Percentiles rank a stretch among this genome's conserved stretches.
phyloP scores from a whole-genome alignment of 2,113 vertebrate species.

The Nannospalax galili region DNA sequence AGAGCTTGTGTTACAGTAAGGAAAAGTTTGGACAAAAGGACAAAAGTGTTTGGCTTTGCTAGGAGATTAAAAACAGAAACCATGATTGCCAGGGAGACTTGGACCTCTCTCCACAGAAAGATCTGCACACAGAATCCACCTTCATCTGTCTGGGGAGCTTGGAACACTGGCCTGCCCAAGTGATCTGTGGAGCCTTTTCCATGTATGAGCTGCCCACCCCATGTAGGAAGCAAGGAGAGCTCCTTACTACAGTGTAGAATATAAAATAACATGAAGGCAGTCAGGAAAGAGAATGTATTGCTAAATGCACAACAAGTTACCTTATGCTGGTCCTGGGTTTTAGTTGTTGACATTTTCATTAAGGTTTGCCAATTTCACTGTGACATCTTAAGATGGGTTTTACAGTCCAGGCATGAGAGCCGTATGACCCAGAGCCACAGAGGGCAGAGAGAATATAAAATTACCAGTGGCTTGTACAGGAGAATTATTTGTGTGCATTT shows the following conservation, averaged over 20 bases:
- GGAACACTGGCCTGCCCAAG: neutral
- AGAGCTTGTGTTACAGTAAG: neutral
- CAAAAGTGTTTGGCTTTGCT: neutral
- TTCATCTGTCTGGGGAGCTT: neutral
- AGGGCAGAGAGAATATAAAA: slow-evolving; percentile 63
- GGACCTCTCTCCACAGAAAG: neutral
- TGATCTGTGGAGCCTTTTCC: neutral
- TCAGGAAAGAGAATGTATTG: neutral
- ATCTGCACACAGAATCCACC: neutral
- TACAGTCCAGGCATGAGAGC: slow-evolving; percentile 57
- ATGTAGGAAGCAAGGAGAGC: neutral
- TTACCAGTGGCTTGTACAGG: slow-evolving; percentile 59
- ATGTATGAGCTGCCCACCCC: neutral
- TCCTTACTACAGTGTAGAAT: neutral
- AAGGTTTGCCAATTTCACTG: slow-evolving; percentile 32
- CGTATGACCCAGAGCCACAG: slow-evolving; percentile 36
- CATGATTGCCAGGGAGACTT: neutral
- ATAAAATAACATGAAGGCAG: neutral
- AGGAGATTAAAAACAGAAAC: neutral
- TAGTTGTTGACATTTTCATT: slow-evolving; percentile 33
- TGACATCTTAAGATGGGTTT: slow-evolving; percentile 59
- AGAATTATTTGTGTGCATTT: slow-evolving; percentile 53
- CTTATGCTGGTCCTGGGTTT: neutral
- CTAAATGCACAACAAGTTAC: neutral
- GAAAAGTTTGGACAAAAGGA: neutral